phyloP scores from a whole-genome alignment of 2,797 vertebrate species.

The Macropus fuliginosus region DNA sequence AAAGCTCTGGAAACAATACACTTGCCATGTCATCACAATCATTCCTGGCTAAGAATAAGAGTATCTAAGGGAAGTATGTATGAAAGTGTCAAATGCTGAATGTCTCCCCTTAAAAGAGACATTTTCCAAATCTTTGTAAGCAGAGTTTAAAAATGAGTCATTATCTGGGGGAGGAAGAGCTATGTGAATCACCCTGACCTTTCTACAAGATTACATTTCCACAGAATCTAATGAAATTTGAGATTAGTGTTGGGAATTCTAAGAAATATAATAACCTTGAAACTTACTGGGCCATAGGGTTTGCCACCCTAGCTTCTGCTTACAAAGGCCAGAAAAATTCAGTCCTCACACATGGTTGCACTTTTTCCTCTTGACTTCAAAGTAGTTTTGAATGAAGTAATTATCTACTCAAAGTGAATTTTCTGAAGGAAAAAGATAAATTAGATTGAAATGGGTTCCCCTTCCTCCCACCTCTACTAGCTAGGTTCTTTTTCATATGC shows the following conservation, averaged over 20 bases:
- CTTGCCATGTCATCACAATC: constrained; percentile 52
- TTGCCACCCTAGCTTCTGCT: constrained; percentile 44
- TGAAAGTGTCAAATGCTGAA: constrained; percentile 45
- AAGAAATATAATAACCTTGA: constrained; percentile 51
- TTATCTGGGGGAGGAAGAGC: constrained; percentile 53
- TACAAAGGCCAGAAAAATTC: constrained; percentile 22
- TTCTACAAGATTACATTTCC: constrained; percentile 51
- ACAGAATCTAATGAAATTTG: constrained; percentile 50
- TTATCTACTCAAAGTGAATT: neutral
- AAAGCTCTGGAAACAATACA: constrained; percentile 61
- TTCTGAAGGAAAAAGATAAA: neutral
- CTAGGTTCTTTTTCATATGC: neutral
- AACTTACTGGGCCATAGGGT: constrained; percentile 37
- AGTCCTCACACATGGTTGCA: constrained; percentile 39
- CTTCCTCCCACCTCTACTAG: neutral
- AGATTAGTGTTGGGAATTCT: constrained; percentile 11
- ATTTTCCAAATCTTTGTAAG: constrained; percentile 61
- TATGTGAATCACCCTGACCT: constrained; percentile 65
- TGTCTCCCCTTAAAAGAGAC: constrained; percentile 14
- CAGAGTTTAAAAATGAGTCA: constrained; percentile 73
- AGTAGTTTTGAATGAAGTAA: constrained; percentile 28
- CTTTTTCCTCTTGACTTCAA: constrained; percentile 20
- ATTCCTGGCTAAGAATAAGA: constrained; percentile 29
- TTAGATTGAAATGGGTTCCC: neutral
- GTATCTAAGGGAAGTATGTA: constrained; percentile 40